Evolutionary conservation across 2,888 invertebrate species (phyloP).

Genomic region (Cactoblastis cactorum): DNA sequence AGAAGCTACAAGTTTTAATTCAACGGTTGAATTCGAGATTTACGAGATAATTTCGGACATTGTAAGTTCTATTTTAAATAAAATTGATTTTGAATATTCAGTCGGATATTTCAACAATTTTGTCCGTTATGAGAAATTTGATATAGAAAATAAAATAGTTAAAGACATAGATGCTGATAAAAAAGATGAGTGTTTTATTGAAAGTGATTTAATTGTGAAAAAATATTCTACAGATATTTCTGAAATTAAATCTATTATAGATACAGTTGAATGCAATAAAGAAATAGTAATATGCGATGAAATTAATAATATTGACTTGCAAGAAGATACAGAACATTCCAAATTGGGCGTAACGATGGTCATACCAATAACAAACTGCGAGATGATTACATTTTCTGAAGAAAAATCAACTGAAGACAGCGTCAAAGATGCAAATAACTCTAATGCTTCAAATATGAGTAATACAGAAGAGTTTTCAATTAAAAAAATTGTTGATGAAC

Average conservation of each 20-base stretch:
- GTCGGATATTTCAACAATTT: slow-evolving; percentile 14
- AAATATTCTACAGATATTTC: no score
- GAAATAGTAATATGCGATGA: not conserved
- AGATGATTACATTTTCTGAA: not conserved
- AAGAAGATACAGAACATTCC: slow-evolving; percentile 10
- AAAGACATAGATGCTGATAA: not conserved
- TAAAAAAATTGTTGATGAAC: slow-evolving; percentile 49
- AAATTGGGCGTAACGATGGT: not conserved
- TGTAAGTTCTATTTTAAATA: slow-evolving; percentile 41
- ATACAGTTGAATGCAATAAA: not conserved
- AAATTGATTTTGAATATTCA: slow-evolving; percentile 34
- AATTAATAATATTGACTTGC: slow-evolving; percentile 7
- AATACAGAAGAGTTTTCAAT: slow-evolving; percentile 46
- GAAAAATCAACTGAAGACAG: not conserved
- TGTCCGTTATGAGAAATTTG: slow-evolving; percentile 20
- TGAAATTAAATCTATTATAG: not conserved
- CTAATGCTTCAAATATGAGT: not conserved
- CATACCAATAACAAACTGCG: not conserved
- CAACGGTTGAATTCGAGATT: slow-evolving; percentile 66
- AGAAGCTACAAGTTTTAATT: slow-evolving; percentile 53
- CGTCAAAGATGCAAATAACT: not conserved
- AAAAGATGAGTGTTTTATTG: not conserved
- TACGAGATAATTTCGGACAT: slow-evolving; percentile 57
- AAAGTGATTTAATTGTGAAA: not conserved
- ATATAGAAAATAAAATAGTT: slow-evolving; percentile 14